Conservation (phyloP, 2,113 vertebrate genomes). For the Cyanistes caeruleus region DNA sequence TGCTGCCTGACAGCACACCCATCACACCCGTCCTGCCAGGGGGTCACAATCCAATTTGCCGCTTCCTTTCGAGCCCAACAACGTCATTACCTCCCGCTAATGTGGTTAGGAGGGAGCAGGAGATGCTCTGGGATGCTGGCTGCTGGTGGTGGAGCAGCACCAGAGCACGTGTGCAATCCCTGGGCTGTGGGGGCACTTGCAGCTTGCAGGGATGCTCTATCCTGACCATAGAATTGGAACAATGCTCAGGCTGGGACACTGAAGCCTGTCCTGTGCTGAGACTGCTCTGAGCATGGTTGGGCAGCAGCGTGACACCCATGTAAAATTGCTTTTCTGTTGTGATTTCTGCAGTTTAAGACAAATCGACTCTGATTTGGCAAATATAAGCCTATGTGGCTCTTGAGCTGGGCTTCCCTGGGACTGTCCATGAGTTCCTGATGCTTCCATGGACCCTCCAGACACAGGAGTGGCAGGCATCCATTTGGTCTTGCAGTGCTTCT, state of each 20-base stretch:
- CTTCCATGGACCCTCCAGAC: neutral
- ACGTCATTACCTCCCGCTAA: conserved; percentile 23
- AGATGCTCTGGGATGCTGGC: conserved; percentile 11
- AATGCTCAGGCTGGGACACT: neutral
- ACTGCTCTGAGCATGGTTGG: fast-evolving
- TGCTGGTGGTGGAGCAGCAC: neutral
- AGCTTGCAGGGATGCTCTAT: neutral
- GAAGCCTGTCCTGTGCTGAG: fast-evolving
- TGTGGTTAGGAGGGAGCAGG: conserved; percentile 35
- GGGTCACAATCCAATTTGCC: conserved; percentile 38
- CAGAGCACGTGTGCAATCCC: neutral
- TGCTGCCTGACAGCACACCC: conserved; percentile 17
- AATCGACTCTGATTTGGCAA: neutral
- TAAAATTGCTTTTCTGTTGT: neutral
- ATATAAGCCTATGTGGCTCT: neutral
- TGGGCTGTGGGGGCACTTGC: neutral
- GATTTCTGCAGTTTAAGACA: neutral
- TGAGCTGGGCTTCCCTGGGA: neutral
- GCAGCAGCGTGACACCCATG: fast-evolving
- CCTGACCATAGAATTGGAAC: neutral
- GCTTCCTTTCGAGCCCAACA: conserved; percentile 13
- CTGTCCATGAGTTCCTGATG: neutral
- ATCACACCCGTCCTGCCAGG: neutral
- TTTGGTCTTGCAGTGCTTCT: fast-evolving
- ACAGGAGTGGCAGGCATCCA: neutral